phyloP scores from a whole-genome alignment of 2,888 invertebrate genomes.

The Epistrophe grossulariae region DNA sequence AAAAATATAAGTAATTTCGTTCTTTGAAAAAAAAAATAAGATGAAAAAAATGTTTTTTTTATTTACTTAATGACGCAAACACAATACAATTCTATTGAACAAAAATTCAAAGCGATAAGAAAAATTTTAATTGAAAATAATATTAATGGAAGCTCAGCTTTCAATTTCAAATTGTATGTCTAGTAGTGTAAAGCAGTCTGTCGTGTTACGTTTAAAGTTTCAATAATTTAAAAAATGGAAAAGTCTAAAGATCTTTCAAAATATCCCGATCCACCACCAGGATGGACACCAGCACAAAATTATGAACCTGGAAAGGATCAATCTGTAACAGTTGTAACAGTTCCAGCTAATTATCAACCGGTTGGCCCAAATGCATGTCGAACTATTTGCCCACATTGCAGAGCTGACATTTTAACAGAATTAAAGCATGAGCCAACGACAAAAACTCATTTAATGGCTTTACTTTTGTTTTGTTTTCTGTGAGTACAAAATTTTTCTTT shows the following conservation, averaged over 20 bases:
- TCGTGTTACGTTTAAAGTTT: background rate
- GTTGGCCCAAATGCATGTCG: slow-evolving; percentile 82
- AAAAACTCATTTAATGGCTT: slow-evolving; percentile 72
- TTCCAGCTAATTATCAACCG: background rate
- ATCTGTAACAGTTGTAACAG: background rate
- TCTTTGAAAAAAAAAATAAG: too few species aligned
- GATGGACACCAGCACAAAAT: slow-evolving; percentile 41
- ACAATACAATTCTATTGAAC: too few species aligned
- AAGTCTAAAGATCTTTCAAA: slow-evolving; percentile 39
- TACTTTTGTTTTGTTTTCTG: slow-evolving; percentile 66
- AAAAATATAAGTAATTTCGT: too few species aligned
- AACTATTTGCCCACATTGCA: slow-evolving; percentile 84
- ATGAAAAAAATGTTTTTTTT: too few species aligned
- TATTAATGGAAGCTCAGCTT: background rate
- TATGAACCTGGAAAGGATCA: slow-evolving; percentile 29
- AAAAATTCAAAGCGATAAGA: too few species aligned
- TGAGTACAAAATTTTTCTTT: slow-evolving; percentile 52
- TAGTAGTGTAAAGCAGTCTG: background rate
- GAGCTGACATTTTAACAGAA: slow-evolving; percentile 56
- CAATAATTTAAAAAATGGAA: slow-evolving; percentile 8
- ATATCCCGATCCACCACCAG: slow-evolving; percentile 43
- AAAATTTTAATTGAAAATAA: background rate
- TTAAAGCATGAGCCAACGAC: slow-evolving; percentile 62
- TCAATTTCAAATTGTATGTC: background rate
- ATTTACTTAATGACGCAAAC: too few species aligned